Percentiles rank a stretch among this genome's conserved stretches.
These are phyloP conservation scores for Drosophila antonietae DNA, from an alignment of 2,888 invertebrate genomes.

Conservation along the genomic window DNA sequence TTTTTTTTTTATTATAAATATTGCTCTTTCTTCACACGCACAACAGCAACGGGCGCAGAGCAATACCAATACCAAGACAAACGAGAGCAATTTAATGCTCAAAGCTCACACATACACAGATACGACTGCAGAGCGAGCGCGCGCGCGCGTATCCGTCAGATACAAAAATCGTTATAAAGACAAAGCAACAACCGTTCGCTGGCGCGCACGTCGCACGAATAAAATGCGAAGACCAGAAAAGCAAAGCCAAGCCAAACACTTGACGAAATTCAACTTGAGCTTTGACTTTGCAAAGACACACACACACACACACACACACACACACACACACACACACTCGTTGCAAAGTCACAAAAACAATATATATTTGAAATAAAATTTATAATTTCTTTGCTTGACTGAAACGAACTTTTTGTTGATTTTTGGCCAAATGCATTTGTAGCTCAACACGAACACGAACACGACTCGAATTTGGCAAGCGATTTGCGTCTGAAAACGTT, in stretches of 20 bases:
- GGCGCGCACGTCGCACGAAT: constrained; percentile 76
- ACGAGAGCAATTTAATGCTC: constrained; percentile 18
- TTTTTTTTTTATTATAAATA: constrained; percentile 53
- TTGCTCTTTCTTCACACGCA: constrained; percentile 78
- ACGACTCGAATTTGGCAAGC: constrained; percentile 16
- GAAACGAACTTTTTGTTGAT: constrained; percentile 40
- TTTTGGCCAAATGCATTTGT: constrained; percentile 69
- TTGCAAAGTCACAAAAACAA: constrained; percentile 20
- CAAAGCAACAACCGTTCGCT: constrained; percentile 79
- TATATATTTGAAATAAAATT: not conserved
- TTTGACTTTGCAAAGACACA: constrained; percentile 37
- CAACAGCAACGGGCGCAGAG: constrained; percentile 30
- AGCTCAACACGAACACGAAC: constrained; percentile 9
- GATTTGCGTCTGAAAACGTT: constrained; percentile 6
- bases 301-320: constrained; percentile 3
- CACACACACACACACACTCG: no score
- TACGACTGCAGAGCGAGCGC: constrained; percentile 17
- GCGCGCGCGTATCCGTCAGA: constrained; percentile 71
- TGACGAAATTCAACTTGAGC: constrained; percentile 56
- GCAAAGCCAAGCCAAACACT: constrained; percentile 63
- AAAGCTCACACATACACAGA: constrained; percentile 26
- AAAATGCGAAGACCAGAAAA: constrained; percentile 48
- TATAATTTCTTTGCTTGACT: constrained; percentile 8
- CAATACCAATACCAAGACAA: constrained; percentile 21
- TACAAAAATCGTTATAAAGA: constrained; percentile 56